Percentiles rank a stretch among this genome's conserved stretches.
Conservation (phyloP, 1,140 invertebrate species). For the Chlorops oryzae region DNA sequence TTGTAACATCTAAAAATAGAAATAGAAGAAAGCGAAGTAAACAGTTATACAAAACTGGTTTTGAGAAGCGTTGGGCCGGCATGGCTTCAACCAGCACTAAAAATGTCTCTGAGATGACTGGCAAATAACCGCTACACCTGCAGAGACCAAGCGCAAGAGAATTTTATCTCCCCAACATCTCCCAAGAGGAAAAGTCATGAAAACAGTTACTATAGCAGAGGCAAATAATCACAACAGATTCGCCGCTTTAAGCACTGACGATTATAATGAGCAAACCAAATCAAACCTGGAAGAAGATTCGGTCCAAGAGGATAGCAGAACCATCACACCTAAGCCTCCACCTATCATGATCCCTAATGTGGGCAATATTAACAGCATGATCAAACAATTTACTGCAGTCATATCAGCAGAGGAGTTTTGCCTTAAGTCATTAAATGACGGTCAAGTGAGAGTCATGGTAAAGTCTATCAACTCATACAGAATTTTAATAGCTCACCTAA, state of each 20-base stretch:
- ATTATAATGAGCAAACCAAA: slow-evolving; percentile 24
- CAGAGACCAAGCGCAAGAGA: too few species aligned
- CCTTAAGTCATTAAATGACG: slow-evolving; percentile 13
- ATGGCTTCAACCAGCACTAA: too few species aligned
- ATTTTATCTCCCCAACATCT: too few species aligned
- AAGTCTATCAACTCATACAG: slow-evolving; percentile 11
- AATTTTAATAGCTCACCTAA: slow-evolving; percentile 12
- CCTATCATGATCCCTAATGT: slow-evolving; percentile 9
- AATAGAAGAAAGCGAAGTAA: too few species aligned
- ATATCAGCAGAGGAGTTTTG: slow-evolving; percentile 7
- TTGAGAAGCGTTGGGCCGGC: too few species aligned
- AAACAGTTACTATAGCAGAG: too few species aligned
- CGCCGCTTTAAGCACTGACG: slow-evolving; percentile 9
- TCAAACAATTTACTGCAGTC: neutral
- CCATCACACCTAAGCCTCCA: slow-evolving; percentile 3
- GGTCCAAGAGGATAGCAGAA: neutral
- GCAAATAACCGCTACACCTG: too few species aligned
- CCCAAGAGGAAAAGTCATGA: too few species aligned
- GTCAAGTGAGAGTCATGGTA: slow-evolving; percentile 12
- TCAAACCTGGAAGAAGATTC: slow-evolving; percentile 17
- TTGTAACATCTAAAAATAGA: too few species aligned
- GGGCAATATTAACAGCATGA: slow-evolving; percentile 3
- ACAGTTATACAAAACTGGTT: too few species aligned
- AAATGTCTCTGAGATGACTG: too few species aligned
- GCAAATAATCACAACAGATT: neutral